Evolutionary conservation across 2,888 invertebrate species (phyloP), one percentile per base, ranked within the genome.

Genomic region (Mechanitis messenoides): DNA sequence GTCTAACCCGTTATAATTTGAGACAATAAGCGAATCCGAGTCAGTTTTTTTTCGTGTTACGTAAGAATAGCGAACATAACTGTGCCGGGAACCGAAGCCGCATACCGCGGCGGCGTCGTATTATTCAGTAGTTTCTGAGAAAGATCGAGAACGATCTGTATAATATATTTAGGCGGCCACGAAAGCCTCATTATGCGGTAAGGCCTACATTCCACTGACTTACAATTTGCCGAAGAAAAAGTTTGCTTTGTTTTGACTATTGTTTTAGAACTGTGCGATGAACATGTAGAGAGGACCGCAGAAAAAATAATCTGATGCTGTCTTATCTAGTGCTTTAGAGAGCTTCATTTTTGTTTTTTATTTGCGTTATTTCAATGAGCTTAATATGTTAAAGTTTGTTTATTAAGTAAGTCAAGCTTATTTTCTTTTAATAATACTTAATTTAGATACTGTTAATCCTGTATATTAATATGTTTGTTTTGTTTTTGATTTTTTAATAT

Each of bases 1-100:
- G 28, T 62, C 56, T 33, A 45, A 56, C 59, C 67, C 67, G 67
- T 64, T 68, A 67, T 62, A 56, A 60, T 64, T 60, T 60, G 58
- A 57, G 59, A 59, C 62, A 58, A 62, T 60, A 62, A 64, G 59
- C 56, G 38, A 31, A 50, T 50, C 46, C 57, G 42, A 60, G 59
- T 58, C 50, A 59, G 66, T 71, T 72, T 74, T 75, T 75, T 70
- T 63, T 61, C 68, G 69, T 50, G 80, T 87, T 87, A 81, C 87
- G 85, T 82, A 87, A 87, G 83, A 83, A 83, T 85, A 81, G 81
- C 83, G 78, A 81, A 83, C 84, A 87, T 88, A 88, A 87, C 87
- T 86, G 87, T 85, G 83, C 76, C 65, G 61, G 73, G 84, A 82
- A 81, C 75, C 78, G 78, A 81, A 79, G 79, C 71, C 74, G 84